phyloP scores from a whole-genome alignment of 2,797 vertebrate genomes.

The Halcyon smyrnensis region DNA sequence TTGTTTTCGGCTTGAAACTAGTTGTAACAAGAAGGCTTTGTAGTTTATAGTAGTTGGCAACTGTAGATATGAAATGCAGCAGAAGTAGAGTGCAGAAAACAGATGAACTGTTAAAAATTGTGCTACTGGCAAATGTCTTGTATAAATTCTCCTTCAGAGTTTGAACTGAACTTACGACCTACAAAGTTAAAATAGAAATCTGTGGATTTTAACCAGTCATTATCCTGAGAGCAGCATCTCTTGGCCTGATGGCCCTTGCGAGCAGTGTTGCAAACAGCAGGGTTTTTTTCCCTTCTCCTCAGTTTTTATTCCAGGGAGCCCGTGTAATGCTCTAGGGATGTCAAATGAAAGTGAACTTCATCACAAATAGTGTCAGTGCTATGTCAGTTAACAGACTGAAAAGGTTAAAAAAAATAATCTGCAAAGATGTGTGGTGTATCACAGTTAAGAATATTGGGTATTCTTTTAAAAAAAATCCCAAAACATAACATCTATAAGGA shows the following conservation, averaged over 20 bases:
- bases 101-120: not conserved
- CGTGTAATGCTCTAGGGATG: not conserved
- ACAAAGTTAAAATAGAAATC: not conserved
- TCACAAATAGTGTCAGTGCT: not conserved
- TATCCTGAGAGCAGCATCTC: not conserved
- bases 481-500: not conserved
- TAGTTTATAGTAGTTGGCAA: not conserved
- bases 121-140: not conserved
- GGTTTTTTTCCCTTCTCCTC: not conserved
- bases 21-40: not conserved
- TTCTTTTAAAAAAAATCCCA: not conserved
- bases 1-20: not conserved
- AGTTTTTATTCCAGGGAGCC: not conserved
- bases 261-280: not conserved
- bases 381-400: not conserved
- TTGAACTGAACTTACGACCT: conserved; percentile 7
- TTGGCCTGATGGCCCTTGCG: not conserved
- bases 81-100: not conserved
- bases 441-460: not conserved
- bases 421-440: not conserved
- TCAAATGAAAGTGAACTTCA: not conserved
- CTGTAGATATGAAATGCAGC: not conserved
- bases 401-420: not conserved
- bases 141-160: not conserved
- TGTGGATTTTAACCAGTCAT: not conserved